Evolutionary conservation across 30 jellyfish, hydroid and myxozoan species (phyloP).

Genomic region (Cassiopea andromeda): DNA sequence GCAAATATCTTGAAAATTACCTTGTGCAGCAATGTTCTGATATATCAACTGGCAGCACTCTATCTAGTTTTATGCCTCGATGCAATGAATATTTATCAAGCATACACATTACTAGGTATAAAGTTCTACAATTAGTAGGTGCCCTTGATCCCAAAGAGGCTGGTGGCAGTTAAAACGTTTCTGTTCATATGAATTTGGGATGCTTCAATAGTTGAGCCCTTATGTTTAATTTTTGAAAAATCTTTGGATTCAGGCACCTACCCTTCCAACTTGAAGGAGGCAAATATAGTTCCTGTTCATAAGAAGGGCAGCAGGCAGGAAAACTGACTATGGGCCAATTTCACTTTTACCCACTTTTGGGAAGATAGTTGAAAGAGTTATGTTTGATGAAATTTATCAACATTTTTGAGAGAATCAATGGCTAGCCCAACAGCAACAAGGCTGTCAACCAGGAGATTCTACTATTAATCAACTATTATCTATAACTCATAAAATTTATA

Average conservation of each 20-base stretch:
- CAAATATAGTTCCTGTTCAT: constrained; percentile 59
- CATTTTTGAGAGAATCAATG: constrained; percentile 43
- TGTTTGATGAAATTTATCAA: constrained; percentile 19
- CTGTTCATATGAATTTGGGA: constrained; percentile 61
- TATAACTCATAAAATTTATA: constrained; percentile 46
- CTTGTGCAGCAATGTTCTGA: constrained; percentile 57
- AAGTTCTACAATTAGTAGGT: constrained; percentile 27
- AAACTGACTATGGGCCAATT: constrained; percentile 11
- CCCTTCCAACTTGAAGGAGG: constrained; percentile 58
- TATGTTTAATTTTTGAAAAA: constrained; percentile 19
- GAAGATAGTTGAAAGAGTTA: constrained; percentile 53
- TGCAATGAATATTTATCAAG: constrained; percentile 10
- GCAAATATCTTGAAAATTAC: constrained; percentile 38
- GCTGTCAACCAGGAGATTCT: constrained; percentile 58
- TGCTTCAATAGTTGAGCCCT: constrained; percentile 44
- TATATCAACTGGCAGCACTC: constrained; percentile 26
- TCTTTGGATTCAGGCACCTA: constrained; percentile 24
- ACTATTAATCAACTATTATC: constrained; percentile 32
- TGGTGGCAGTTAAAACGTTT: constrained; percentile 56
- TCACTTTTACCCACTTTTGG: constrained; percentile 45
- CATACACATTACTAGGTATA: constrained; percentile 14
- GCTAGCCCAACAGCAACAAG: constrained; percentile 41
- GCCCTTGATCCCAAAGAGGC: constrained; percentile 55
- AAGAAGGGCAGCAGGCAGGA: constrained; percentile 57
- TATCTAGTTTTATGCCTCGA: constrained; percentile 14